Percentiles rank a stretch among this genome's conserved stretches.
Conservation (phyloP, 2,888 invertebrate species). For the Chouioia cunea region DNA sequence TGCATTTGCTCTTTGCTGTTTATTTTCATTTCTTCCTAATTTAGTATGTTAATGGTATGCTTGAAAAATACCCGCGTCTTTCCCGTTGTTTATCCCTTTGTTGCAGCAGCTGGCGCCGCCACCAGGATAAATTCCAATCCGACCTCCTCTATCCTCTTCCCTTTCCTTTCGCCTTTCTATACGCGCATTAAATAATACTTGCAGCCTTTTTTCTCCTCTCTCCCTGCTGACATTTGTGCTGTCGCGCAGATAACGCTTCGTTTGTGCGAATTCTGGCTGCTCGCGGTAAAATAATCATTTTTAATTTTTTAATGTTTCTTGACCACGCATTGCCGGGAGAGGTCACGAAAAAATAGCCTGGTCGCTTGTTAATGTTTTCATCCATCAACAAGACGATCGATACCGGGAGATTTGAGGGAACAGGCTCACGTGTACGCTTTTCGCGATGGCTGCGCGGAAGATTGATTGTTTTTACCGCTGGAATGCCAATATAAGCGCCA, state of each 20-base stretch:
- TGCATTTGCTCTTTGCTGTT: conserved; percentile 6
- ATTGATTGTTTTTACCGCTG: conserved; percentile 29
- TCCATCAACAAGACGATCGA: conserved; percentile 31
- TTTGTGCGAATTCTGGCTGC: no score
- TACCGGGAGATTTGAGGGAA: conserved; percentile 30
- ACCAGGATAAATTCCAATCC: no score
- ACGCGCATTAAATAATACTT: conserved; percentile 4
- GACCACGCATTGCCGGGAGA: neutral
- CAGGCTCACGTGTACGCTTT: conserved; percentile 3
- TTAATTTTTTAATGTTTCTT: neutral
- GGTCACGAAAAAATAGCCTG: conserved; percentile 8
- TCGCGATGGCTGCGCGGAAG: conserved; percentile 17
- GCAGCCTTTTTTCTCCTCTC: neutral
- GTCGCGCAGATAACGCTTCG: no score
- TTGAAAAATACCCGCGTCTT: conserved; percentile 17
- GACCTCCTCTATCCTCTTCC: no score
- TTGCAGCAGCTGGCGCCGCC: neutral
- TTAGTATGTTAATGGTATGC: conserved; percentile 34
- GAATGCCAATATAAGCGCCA: conserved; percentile 25
- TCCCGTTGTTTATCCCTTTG: conserved; percentile 19
- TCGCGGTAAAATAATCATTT: no score
- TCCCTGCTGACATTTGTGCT: no score
- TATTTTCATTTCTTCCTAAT: conserved; percentile 3
- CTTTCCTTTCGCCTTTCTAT: neutral
- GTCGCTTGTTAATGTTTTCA: conserved; percentile 31